Conservation (phyloP, 2,113 vertebrate species). For the Deroptyus accipitrinus region DNA sequence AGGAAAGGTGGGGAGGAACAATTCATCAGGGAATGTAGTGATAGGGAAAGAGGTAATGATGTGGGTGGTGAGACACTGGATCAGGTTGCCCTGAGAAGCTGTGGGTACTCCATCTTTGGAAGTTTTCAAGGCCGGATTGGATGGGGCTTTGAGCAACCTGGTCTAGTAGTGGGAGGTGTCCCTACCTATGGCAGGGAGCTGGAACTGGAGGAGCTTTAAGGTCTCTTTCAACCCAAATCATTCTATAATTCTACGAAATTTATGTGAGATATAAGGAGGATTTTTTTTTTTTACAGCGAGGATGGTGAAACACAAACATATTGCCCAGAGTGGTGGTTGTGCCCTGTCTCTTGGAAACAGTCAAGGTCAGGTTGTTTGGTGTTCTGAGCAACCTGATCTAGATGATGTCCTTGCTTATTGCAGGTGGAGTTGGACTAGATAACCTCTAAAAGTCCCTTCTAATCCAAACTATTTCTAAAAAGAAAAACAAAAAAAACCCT, state of each 20-base stretch:
- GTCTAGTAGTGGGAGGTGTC: not conserved
- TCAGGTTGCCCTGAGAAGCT: not conserved
- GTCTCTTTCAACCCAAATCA: not conserved
- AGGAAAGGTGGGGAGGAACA: not conserved
- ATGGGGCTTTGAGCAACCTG: not conserved
- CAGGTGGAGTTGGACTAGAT: not conserved
- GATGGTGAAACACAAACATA: not conserved
- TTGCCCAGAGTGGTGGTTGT: not conserved
- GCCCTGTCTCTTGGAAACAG: not conserved
- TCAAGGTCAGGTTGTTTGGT: not conserved
- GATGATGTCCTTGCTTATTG: not conserved
- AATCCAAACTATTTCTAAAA: not conserved
- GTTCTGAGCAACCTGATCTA: not conserved
- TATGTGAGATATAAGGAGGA: not conserved
- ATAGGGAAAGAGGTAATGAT: not conserved
- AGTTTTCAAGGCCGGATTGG: not conserved
- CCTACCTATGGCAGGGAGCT: not conserved
- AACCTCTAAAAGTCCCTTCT: not conserved
- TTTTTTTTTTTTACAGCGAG: not conserved
- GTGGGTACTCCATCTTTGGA: not conserved
- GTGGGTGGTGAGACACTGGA: not conserved
- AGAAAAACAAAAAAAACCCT: fast-evolving
- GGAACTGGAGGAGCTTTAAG: not conserved
- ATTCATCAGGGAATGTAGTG: not conserved
- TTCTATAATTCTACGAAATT: not conserved